Base-by-base conservation (phyloP, 2,888 invertebrate species). In the Eulithis testata region DNA sequence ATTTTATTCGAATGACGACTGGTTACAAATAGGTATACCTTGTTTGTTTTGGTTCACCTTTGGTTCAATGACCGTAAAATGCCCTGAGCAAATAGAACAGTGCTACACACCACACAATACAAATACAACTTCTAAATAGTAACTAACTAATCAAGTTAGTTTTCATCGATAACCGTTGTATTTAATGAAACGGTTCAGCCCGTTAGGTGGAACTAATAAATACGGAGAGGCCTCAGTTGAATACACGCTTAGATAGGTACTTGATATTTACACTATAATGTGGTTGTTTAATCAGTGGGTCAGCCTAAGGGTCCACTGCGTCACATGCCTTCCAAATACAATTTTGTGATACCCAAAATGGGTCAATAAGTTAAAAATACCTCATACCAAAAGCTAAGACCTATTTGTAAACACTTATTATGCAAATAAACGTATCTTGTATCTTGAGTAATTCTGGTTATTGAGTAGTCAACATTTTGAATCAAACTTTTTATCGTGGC, bases 141-240 rank as follows among this genome's bases (percentile, higher is more conserved):
- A 11, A 36, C 53, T 14, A 40, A 49, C 27, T 21, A 49, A 57
- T 45, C 4, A 3, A 14, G 47, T 36, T 14, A 9, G 40, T 58
- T 58, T 58, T 27, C 31, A 50, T 50, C 21, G 58, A 58, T 58
- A 51, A 51, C 50, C 21, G 49, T 27, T 7, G 8, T 27, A 50
- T 44, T 58, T 21, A 58, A 50, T 50, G 58, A 58, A 43, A n/a
- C 21, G 21, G 49, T 37, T 49, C 49, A 27, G 56, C 6, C n/a
- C 37, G 27, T 21, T 50, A n/a, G 50, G 50, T 50, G 40, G 50
- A 58, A 50, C 40, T 50, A 58, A 58, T 58, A 37, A 56, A 57
- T 57, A 36, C 14, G 37, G 57, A 11, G 57, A 12, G 21, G 40
- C 40, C 9, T 11, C 40, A 40, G 8, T 40, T 8, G 0, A 40